Conservation (phyloP, 2,888 invertebrate genomes). For the Matsumyia berberina region DNA sequence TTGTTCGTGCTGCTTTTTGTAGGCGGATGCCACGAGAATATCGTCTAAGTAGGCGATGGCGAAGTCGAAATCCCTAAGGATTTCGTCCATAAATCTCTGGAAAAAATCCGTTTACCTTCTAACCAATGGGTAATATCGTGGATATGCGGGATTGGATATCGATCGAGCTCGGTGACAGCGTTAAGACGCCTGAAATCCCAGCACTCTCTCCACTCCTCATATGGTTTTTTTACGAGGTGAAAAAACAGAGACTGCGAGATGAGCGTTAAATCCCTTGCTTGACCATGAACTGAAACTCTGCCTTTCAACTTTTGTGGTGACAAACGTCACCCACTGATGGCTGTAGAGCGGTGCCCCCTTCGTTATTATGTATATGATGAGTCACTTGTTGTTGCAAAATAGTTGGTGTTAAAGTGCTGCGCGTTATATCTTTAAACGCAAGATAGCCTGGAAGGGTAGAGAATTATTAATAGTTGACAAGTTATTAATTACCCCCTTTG, state of each 20-base stretch:
- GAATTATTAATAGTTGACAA: slow-evolving; percentile 24
- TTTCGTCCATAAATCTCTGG: too few relatives aligned
- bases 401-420: neutral
- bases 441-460: slow-evolving; percentile 38
- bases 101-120: too few relatives aligned
- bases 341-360: slow-evolving; percentile 52
- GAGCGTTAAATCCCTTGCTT: slow-evolving; percentile 82
- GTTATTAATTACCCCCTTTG: neutral
- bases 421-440: slow-evolving; percentile 17
- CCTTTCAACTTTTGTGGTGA: slow-evolving; percentile 75
- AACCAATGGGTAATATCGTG: neutral
- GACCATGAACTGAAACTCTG: slow-evolving; percentile 57
- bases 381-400: slow-evolving; percentile 14
- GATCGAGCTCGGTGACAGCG: slow-evolving; percentile 79
- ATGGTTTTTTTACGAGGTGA: neutral
- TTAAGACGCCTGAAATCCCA: slow-evolving; percentile 73
- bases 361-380: slow-evolving; percentile 67
- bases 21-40: too few relatives aligned
- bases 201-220: too few relatives aligned
- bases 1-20: too few relatives aligned
- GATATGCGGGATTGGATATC: slow-evolving; percentile 78
- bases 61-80: too few relatives aligned
- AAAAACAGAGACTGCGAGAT: slow-evolving; percentile 80
- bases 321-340: slow-evolving; percentile 76
- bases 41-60: too few relatives aligned